These are phyloP conservation scores for Syngnathus scovelli DNA, from an alignment of 2,113 vertebrate species.

Conservation along the genomic window DNA sequence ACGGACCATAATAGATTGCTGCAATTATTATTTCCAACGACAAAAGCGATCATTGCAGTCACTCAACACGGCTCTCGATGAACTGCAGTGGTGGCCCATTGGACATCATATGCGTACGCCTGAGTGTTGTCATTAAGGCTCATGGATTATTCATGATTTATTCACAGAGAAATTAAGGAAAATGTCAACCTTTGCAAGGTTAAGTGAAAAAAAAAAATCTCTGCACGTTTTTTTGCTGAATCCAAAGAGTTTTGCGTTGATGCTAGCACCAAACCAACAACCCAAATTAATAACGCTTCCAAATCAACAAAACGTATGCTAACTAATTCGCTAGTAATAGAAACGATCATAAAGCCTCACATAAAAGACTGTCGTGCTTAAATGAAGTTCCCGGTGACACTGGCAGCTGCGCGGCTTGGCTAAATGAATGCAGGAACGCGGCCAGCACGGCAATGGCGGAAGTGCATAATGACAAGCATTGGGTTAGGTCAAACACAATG, in stretches of 20 bases:
- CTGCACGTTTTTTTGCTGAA: neutral
- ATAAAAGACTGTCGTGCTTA: slow-evolving; percentile 2
- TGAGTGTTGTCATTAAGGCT: neutral
- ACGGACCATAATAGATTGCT: neutral
- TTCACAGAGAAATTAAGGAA: neutral
- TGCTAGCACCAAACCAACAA: neutral
- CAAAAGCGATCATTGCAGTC: neutral
- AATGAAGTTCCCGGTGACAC: neutral
- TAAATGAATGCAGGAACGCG: slow-evolving; percentile 3
- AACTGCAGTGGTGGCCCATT: neutral
- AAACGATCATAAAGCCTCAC: neutral
- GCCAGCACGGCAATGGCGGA: neutral
- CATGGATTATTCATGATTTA: neutral
- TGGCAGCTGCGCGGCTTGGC: neutral
- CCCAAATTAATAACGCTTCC: too few relatives aligned
- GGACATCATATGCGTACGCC: neutral
- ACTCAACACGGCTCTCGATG: neutral
- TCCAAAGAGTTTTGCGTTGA: too few relatives aligned
- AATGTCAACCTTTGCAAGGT: neutral
- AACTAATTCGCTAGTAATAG: neutral
- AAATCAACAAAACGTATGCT: neutral
- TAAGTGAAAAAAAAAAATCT: neutral
- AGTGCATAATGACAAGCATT: slow-evolving; percentile 4
- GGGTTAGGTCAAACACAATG: slow-evolving; percentile 2
- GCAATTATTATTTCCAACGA: neutral